These are phyloP conservation scores for Nymphalis c-album DNA, from an alignment of 2,888 invertebrate species.

Conservation along the genomic window DNA sequence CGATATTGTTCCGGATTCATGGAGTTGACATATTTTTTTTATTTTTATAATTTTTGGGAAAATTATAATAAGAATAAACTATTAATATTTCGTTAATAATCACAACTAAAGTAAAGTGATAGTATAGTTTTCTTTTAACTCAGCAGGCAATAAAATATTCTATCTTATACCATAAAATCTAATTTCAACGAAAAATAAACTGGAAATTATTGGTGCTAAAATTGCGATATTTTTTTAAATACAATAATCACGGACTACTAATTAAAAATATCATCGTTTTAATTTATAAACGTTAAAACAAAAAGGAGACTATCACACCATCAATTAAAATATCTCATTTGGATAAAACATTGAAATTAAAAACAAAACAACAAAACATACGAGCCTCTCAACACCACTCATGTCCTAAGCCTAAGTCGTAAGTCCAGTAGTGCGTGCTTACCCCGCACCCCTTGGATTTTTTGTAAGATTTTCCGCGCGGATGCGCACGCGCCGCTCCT, in stretches of 20 bases:
- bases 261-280: too few species aligned
- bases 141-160: too few species aligned
- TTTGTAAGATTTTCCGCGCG: slow-evolving; percentile 79
- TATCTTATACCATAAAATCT: too few species aligned
- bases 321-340: too few species aligned
- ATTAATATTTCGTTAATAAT: too few species aligned
- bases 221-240: too few species aligned
- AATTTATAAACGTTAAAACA: too few species aligned
- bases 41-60: neutral
- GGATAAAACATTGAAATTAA: neutral
- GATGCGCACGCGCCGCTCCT: slow-evolving; percentile 69
- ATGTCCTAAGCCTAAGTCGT: slow-evolving; percentile 54
- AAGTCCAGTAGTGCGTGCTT: slow-evolving; percentile 65
- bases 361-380: neutral
- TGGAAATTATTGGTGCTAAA: too few species aligned
- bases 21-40: slow-evolving; percentile 33
- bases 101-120: neutral
- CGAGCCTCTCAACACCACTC: slow-evolving; percentile 47
- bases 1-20: slow-evolving; percentile 40
- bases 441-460: slow-evolving; percentile 58
- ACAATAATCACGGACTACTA: too few species aligned
- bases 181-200: too few species aligned
- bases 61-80: too few species aligned
- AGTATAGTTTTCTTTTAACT: neutral
- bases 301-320: too few species aligned